phyloP scores from a whole-genome alignment of 2,113 vertebrate species.

The Colossoma macropomum region DNA sequence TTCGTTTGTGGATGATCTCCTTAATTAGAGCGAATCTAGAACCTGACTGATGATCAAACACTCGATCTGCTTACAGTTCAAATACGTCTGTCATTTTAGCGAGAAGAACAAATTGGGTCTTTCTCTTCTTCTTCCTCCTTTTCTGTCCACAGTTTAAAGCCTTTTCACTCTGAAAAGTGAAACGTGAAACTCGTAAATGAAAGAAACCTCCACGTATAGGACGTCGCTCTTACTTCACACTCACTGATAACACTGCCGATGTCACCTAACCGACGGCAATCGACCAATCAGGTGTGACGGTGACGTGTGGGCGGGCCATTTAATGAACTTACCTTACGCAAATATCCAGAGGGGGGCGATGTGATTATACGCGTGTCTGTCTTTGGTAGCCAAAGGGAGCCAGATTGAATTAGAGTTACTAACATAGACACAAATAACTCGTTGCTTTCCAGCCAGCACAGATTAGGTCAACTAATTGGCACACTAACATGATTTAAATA shows the following conservation, averaged over 20 bases:
- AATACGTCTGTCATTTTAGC: slow-evolving; percentile 47
- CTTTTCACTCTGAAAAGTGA: slow-evolving; percentile 21
- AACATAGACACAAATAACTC: slow-evolving; percentile 61
- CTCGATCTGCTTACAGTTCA: slow-evolving; percentile 46
- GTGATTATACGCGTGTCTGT: slow-evolving; percentile 1
- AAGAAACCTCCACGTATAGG: background rate
- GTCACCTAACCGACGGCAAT: slow-evolving; percentile 26
- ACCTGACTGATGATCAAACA: slow-evolving; percentile 57
- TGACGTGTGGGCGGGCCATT: slow-evolving; percentile 7
- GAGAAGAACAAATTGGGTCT: slow-evolving; percentile 45
- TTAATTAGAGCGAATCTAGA: slow-evolving; percentile 52
- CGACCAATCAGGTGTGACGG: slow-evolving; percentile 30
- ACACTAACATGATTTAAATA: slow-evolving; percentile 58
- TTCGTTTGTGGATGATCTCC: slow-evolving; percentile 28
- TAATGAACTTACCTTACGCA: slow-evolving; percentile 40
- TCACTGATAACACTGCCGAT: slow-evolving; percentile 22
- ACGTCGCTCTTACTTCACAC: background rate
- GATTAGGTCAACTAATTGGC: slow-evolving; percentile 60
- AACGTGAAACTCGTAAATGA: slow-evolving; percentile 41
- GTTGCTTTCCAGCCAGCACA: slow-evolving; percentile 43
- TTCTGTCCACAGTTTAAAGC: slow-evolving; percentile 23
- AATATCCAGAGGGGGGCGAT: slow-evolving; percentile 16
- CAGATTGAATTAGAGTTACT: slow-evolving; percentile 47
- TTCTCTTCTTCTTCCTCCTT: slow-evolving; percentile 8
- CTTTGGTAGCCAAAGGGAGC: slow-evolving; percentile 25